Evolutionary conservation across 2,797 vertebrate species (phyloP), one percentile per base, ranked within the genome.

Genomic region (Anas capensis): DNA sequence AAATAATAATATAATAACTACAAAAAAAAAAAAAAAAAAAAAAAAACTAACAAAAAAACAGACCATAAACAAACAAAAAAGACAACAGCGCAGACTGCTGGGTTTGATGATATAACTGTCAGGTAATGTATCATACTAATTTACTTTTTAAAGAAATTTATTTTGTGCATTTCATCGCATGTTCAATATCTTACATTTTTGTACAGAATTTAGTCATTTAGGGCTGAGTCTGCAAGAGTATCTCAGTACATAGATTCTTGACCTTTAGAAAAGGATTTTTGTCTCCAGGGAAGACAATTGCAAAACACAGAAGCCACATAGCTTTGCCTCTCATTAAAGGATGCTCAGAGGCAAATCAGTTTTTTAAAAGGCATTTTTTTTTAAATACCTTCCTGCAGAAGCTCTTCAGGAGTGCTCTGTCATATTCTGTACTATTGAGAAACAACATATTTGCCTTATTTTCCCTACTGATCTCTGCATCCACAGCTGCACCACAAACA

Each of bases 211-310:
- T 40, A 51, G 64, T 71, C n/a, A 46, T 5, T 66, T 64, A 38
- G 49, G 38, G 53, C 29, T 81, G 48, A 92, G 78, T 90, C 83
- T 93, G 71, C 26, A 80, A 89, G 92, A 93, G 66, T 23, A 62
- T 8, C 57, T 64, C 33, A 29, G 16, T 69, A 70, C 14, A 49
- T 14, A 33, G 34, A 51, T 26, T 53, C 42, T 69, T 70, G 48
- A 82, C 80, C 56, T 88, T 80, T 62, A 56, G 51, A 62, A 42
- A 1, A 58, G 40, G 34, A 58, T 66, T 86, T 87, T 87, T 36
- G 71, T 31, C 29, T 70, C 38, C 17, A 1, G 0, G 23, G n/a
- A 86, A 78, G 33, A 57, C 3, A 92, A 38, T 1, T 57, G 24
- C 69, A 81, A 88, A 76, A 80, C 49, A 60, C 13, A 60, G 33